Evolutionary conservation across 2,797 vertebrate genomes (phyloP), one percentile per base, ranked within the genome.

Genomic region (Vultur gryphus): DNA sequence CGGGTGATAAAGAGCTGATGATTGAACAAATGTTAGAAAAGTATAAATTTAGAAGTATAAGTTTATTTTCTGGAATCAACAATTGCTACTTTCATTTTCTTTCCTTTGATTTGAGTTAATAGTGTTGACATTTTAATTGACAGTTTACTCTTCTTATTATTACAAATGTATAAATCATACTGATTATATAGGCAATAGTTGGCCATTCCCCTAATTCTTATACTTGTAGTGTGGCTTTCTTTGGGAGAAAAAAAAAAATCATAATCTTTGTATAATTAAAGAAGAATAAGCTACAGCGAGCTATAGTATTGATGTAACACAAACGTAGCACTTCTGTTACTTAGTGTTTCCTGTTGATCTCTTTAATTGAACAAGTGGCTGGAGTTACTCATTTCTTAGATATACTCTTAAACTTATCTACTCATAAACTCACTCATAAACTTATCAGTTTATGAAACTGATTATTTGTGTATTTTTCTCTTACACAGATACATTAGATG

Each of bases 401-500:
- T 46, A 41, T 2, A 16, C 11, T 65, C 31, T 69, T 65, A 70
- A 81, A 71, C 4, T 82, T 77, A 46, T 0, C 26, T 59, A 41
- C 4, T 57, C 3, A 8, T 46, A 67, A 57, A 48, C 49, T 55
- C 20, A 20, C 37, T 62, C 29, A 7, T 48, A 54, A 84, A 52
- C 10, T 51, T 78, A 19, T 1, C 15, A 33, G 33, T 73, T 91
- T 51, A 57, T 71, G 51, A 28, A 89, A 69, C 21, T 88, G 70
- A 91, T 33, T 80, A 21, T 90, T 87, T 37, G 4, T 87, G 33
- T 26, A 13, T 81, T 43, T 90, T 88, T 78, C 72, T 73, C 89
- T 71, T 84, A 65, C 69, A 58, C 97, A 99, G 99, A 98, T 85
- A 97, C 97, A 21, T 97, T 99, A 92, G 99, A 99, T 95, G 97